Conservation (phyloP, 64 coral and sea anemone species). For the Platygyra sinensis region DNA sequence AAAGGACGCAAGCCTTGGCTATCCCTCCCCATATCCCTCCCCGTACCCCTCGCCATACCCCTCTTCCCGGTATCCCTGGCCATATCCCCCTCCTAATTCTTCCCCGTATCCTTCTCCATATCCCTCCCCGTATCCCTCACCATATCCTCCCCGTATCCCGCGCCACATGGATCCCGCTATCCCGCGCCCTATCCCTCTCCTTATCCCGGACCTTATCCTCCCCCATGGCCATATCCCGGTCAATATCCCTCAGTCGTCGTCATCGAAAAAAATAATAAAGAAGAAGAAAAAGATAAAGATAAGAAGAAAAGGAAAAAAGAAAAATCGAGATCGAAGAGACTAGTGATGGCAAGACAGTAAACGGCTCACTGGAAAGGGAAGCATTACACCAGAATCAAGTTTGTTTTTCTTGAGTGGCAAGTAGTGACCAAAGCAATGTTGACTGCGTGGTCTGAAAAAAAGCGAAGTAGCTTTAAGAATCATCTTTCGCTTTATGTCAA, state of each 20-base stretch:
- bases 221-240: not conserved
- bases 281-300: not conserved
- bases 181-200: not conserved
- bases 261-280: not conserved
- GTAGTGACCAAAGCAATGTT: not conserved
- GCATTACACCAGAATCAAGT: not conserved
- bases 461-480: no score
- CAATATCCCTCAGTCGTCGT: not conserved
- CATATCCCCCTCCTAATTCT: not conserved
- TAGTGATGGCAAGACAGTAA: not conserved
- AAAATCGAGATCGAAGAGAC: not conserved
- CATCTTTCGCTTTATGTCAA: no score
- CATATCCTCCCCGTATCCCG: not conserved
- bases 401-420: not conserved
- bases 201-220: not conserved
- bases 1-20: not conserved
- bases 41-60: not conserved
- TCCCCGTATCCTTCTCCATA: not conserved
- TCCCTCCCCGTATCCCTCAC: not conserved
- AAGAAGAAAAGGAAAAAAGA: not conserved
- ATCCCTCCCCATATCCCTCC: not conserved
- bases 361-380: not conserved
- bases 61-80: not conserved
- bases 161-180: not conserved
- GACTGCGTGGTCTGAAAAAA: no score